Conservation (phyloP, 2,797 vertebrate genomes). For the Urophycis tenuis region DNA sequence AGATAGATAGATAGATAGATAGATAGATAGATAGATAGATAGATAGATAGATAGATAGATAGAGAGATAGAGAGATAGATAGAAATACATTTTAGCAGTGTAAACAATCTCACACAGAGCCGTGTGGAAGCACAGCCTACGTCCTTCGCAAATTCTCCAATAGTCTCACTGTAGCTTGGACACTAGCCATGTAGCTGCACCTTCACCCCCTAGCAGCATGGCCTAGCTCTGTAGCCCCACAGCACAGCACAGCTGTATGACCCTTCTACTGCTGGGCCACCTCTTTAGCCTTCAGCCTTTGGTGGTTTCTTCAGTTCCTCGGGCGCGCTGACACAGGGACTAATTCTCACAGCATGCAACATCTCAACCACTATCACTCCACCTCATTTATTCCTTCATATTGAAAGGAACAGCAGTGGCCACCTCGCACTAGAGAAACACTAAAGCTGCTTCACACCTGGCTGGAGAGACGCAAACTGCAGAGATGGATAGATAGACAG, state of each 20-base stretch:
- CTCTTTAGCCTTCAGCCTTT: neutral
- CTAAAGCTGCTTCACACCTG: neutral
- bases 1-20: too few relatives aligned
- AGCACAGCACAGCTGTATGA: neutral
- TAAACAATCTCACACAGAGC: neutral
- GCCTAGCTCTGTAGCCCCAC: neutral
- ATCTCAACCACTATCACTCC: conserved; percentile 26
- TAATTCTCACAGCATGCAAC: conserved; percentile 24
- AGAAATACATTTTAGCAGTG: conserved; percentile 23
- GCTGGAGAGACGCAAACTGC: neutral
- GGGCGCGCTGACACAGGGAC: conserved; percentile 29
- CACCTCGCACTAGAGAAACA: conserved; percentile 37
- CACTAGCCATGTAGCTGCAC: neutral
- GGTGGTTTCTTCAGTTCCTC: neutral
- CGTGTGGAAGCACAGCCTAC: neutral
- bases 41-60: too few relatives aligned
- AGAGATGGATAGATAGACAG: neutral
- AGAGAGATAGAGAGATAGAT: too few relatives aligned
- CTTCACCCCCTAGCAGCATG: neutral
- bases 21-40: too few relatives aligned
- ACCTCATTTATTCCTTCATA: conserved; percentile 22
- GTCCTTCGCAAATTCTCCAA: neutral
- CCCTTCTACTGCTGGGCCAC: neutral
- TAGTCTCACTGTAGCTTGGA: too few relatives aligned
- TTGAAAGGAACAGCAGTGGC: conserved; percentile 41